These are phyloP conservation scores for Nephrotoma flavescens DNA, from an alignment of 2,888 invertebrate species.

Conservation along the genomic window DNA sequence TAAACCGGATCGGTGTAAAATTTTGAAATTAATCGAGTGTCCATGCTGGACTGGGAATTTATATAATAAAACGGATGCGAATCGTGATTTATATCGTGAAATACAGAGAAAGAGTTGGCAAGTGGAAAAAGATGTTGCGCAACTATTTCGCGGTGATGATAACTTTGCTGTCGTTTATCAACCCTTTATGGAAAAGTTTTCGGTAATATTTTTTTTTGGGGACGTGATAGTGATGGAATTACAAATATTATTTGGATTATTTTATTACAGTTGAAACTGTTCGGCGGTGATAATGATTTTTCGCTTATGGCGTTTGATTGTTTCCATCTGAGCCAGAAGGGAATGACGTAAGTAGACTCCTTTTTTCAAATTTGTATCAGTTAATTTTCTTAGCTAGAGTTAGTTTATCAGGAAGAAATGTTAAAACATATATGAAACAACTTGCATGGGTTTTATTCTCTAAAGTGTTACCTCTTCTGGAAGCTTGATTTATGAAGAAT, in stretches of 20 bases:
- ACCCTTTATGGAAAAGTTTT: slow-evolving; percentile 25
- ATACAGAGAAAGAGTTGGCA: not conserved
- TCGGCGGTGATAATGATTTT: not conserved
- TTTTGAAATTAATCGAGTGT: slow-evolving; percentile 12
- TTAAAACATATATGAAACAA: too few species aligned
- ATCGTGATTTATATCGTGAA: slow-evolving; percentile 7
- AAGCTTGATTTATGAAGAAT: too few species aligned
- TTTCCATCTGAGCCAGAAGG: not conserved
- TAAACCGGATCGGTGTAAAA: slow-evolving; percentile 7
- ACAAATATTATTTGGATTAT: not conserved
- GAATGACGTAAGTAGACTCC: not conserved
- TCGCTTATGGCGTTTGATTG: not conserved
- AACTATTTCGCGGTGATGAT: slow-evolving; percentile 8
- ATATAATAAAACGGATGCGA: slow-evolving; percentile 14
- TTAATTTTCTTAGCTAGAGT: too few species aligned
- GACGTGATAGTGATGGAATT: too few species aligned
- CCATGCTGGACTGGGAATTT: slow-evolving; percentile 16
- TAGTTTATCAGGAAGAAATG: not conserved
- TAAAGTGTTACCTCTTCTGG: too few species aligned
- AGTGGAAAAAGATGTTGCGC: not conserved
- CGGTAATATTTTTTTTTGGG: not conserved
- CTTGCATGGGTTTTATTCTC: too few species aligned
- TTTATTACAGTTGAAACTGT: not conserved
- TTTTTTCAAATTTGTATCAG: not conserved
- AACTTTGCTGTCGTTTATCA: slow-evolving; percentile 43